A percentile compares a stretch with the other conserved stretches of the same genome.
These are phyloP conservation scores for Gisinianus flammeolus DNA, from an alignment of 2,888 invertebrate species.

Conservation along the genomic window DNA sequence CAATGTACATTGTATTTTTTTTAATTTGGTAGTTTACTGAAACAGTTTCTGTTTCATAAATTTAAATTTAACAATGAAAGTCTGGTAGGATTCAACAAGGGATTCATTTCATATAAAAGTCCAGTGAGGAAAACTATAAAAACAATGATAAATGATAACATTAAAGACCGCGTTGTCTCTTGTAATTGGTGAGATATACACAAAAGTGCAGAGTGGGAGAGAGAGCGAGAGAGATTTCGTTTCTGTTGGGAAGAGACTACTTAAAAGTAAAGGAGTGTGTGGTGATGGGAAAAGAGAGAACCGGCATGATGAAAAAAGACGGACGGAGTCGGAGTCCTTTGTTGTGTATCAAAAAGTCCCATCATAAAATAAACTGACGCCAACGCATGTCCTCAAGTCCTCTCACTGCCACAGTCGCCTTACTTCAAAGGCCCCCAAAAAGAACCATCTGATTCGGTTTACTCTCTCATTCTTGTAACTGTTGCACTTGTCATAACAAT, in stretches of 20 bases:
- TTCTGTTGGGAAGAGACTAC: not conserved
- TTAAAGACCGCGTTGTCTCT: not conserved
- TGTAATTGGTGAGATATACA: not conserved
- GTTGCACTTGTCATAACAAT: slow-evolving; percentile 38
- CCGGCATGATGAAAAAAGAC: slow-evolving; percentile 22
- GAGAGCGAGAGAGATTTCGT: not conserved
- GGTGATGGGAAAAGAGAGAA: not conserved
- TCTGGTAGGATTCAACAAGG: too few species aligned
- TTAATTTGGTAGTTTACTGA: too few species aligned
- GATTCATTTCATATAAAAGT: not conserved
- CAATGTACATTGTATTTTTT: too few species aligned
- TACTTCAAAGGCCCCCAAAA: slow-evolving; percentile 21
- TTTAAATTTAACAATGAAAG: too few species aligned
- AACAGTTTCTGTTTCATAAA: too few species aligned
- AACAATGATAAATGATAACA: not conserved
- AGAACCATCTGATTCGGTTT: slow-evolving; percentile 12
- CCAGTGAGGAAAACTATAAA: not conserved
- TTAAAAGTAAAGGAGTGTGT: not conserved
- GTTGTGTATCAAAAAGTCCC: slow-evolving; percentile 38
- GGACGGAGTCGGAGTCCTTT: slow-evolving; percentile 27
- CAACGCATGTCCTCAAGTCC: slow-evolving; percentile 28
- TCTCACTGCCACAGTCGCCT: slow-evolving; percentile 6
- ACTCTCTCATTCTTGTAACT: not conserved
- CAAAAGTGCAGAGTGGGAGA: too few species aligned
- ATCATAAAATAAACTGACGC: slow-evolving; percentile 43